Evolutionary conservation across 2,113 vertebrate species (phyloP).

Genomic region (Trichechus manatus): DNA sequence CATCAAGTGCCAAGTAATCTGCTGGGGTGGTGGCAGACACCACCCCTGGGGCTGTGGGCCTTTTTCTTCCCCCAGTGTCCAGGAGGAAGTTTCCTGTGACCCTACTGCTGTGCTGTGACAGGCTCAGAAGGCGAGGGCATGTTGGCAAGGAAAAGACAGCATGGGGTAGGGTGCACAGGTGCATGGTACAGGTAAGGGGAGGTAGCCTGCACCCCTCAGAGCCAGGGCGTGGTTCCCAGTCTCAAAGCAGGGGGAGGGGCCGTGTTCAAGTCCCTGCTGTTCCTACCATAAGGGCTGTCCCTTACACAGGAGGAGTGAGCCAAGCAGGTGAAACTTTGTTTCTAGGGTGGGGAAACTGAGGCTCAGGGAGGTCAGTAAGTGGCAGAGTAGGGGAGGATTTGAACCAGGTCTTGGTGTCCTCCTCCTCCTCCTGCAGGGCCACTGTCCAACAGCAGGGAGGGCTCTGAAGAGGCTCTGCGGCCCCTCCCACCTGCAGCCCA

Average conservation of each 20-base stretch:
- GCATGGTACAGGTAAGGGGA: neutral
- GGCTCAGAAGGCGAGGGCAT: neutral
- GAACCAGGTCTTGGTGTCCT: neutral
- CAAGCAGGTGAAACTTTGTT: neutral
- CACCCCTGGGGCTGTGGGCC: neutral
- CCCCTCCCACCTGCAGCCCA: neutral
- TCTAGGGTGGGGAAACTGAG: slow-evolving; percentile 47
- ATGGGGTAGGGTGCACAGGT: neutral
- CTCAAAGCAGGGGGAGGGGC: neutral
- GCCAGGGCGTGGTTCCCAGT: neutral
- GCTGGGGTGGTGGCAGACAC: neutral
- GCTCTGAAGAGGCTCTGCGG: neutral
- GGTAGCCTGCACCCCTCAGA: neutral
- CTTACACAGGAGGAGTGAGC: neutral
- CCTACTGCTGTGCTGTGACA: neutral
- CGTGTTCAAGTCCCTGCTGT: neutral
- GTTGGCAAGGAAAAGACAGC: neutral
- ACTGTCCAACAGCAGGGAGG: neutral
- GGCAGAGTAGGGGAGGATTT: neutral
- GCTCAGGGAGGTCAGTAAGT: neutral
- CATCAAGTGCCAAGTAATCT: neutral
- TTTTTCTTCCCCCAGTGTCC: neutral
- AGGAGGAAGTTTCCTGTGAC: neutral
- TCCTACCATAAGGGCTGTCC: neutral
- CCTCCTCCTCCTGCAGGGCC: too few species aligned